Evolutionary conservation across 2,113 vertebrate genomes (phyloP), one percentile per base, ranked within the genome.

Genomic region (Silurus glanis): DNA sequence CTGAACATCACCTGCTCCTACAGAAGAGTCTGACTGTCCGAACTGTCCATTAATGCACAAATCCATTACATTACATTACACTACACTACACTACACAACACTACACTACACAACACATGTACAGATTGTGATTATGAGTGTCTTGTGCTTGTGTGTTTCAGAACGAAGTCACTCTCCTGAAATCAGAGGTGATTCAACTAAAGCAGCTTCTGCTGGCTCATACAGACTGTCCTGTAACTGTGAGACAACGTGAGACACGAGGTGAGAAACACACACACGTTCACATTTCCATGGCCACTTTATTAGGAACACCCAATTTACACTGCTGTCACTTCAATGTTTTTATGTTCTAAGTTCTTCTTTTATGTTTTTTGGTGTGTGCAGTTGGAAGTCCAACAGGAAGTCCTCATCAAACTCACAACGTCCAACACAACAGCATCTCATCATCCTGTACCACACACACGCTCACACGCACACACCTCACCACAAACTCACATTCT

Each of bases 161-260:
- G 98, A 99, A 98, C 0, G 98, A 99, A 92, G 98, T 99, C 92
- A 98, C 98, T 25, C 97, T 97, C 90, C 93, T 99, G 94, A 97
- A 96, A 94, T 97, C 98, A 1, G 98, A 99, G 93, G 98, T 99
- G 91, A 97, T 97, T 89, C 98, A 99, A 86, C 96, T 99, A 91
- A 99, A 99, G 91, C 97, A 99, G 94, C 96, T 99, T 91, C 95
- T 99, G 92, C 93, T 98, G 93, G 97, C 98, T 61, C 98, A 99
- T 93, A 99, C 98, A 95, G 98, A 99, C 94, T 99, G 98, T 94
- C 98, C 97, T 3, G 98, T 99, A 93, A 99, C 98, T 78, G 94
- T 96, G 92, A 97, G 97, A 95, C 98, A 99, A 94, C 97, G 97
- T 93, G 97, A 98, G 89, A 94, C 97, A 1, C 98, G 97, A 95